Evolutionary conservation across 53 echinoderm and acorn worm genomes (phyloP), one percentile per base, ranked within the genome.

Genomic region (Holothuria leucospilota): DNA sequence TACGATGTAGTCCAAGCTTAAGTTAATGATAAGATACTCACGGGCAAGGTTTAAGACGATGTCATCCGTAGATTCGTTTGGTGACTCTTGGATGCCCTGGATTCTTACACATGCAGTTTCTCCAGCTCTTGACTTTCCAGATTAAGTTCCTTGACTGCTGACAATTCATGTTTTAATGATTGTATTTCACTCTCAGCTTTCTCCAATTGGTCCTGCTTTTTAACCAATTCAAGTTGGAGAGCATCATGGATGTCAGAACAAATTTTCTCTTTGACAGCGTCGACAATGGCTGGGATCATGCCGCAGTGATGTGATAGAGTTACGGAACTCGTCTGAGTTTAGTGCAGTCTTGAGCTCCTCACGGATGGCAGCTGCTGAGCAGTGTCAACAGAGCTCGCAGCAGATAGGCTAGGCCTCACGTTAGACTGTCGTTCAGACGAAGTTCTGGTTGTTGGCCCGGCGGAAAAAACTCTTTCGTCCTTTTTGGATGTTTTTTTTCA

Each of bases 291-390:
- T 8, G 24, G 65, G 49, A 49, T 49, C 49, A 49, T n/a, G n/a
- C n/a, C n/a, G 6, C 6, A 49, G 13, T 49, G 49, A 49, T 49
- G 49, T 4, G 8, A 64, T 64, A 5, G 64, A 64, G 64, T 64
- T 64, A 64, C 64, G 64, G 13, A 64, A 64, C 16, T 64, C 64
- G 5, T 64, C 13, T 8, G 64, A 64, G 64, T 64, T 64, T 64
- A 64, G 23, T 64, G 64, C 13, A 64, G 27, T 25, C 64, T 64
- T 64, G 64, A 64, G 64, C 64, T 64, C 64, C 64, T 64, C 64
- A 64, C 64, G 64, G 8, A 18, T 64, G 20, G 20, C 64, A 64
- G 64, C 8, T 64, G 64, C 64, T 25, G 64, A 23, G 64, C 8
- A n/a, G n/a, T 64, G 11, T 64, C 64, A 23, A 64, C 64, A 64